These are phyloP conservation scores for Quadriops clusia DNA, from an alignment of 2,888 invertebrate genomes.

Conservation along the genomic window DNA sequence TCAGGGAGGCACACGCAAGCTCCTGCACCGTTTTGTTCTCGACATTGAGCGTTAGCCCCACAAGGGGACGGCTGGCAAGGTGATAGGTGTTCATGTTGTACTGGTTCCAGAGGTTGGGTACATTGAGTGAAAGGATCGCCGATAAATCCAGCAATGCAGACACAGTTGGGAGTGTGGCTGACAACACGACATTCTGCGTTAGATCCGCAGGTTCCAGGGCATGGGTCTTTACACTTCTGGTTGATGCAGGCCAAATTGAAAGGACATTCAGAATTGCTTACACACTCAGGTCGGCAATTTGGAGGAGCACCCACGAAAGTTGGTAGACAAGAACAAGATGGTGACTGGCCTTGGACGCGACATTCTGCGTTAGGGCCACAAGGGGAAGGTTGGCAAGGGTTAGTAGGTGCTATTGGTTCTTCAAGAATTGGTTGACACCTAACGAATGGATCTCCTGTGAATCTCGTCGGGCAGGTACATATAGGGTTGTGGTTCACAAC, in stretches of 20 bases:
- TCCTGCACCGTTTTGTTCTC: conserved; percentile 48
- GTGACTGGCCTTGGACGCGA: conserved; percentile 44
- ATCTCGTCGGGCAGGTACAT: conserved; percentile 42
- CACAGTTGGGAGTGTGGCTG: conserved; percentile 69
- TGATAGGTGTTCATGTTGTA: conserved; percentile 32
- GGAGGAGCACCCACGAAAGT: conserved; percentile 60
- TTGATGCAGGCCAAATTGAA: conserved; percentile 58
- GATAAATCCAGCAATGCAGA: conserved; percentile 48
- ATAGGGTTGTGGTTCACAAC: conserved; percentile 48
- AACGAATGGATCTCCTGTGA: conserved; percentile 53
- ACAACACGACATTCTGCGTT: conserved; percentile 63
- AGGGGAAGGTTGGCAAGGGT: conserved; percentile 59
- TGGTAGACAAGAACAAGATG: conserved; percentile 62
- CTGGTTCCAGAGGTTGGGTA: conserved; percentile 12
- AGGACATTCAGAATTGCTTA: conserved; percentile 57
- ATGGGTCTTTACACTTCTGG: conserved; percentile 64
- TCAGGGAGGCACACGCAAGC: conserved; percentile 59
- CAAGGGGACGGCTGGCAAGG: conserved; percentile 59
- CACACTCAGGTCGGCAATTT: conserved; percentile 62
- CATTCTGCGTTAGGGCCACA: conserved; percentile 68
- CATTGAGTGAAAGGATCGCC: conserved; percentile 22
- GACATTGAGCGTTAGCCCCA: conserved; percentile 56
- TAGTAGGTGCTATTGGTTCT: too few relatives aligned
- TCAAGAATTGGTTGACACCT: conserved; percentile 50
- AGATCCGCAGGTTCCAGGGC: conserved; percentile 57